Evolutionary conservation across 1,140 invertebrate species (phyloP).

Genomic region (Asobara japonica): DNA sequence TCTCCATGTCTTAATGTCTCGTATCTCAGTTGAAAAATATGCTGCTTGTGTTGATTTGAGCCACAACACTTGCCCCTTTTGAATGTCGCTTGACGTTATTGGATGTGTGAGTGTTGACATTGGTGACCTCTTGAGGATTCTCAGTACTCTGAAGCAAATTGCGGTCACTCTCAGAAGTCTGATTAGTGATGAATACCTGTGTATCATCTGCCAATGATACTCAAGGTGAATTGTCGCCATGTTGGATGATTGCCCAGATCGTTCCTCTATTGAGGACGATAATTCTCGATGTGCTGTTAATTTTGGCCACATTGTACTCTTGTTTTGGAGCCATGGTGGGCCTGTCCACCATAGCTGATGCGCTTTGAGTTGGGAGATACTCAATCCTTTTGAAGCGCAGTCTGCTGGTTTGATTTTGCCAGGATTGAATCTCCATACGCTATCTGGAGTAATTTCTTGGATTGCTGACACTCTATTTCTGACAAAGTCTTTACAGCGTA

Average conservation of each 20-base stretch:
- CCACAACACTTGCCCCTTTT: neutral
- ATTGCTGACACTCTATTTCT: conserved; percentile 35
- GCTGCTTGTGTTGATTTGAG: neutral
- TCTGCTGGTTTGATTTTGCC: too few relatives aligned
- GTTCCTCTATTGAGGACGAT: neutral
- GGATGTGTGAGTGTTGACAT: neutral
- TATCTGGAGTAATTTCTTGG: neutral
- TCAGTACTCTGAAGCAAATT: neutral
- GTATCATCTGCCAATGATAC: neutral
- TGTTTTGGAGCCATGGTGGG: too few relatives aligned
- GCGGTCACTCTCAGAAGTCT: neutral
- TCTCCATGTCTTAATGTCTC: neutral
- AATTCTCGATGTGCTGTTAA: conserved; percentile 10
- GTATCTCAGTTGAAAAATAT: neutral
- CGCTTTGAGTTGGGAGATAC: too few relatives aligned
- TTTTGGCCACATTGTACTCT: neutral
- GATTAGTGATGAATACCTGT: neutral
- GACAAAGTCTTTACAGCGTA: conserved; percentile 29
- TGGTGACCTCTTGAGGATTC: neutral
- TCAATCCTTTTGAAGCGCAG: too few relatives aligned
- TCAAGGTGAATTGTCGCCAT: neutral
- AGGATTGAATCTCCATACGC: conserved; percentile 24
- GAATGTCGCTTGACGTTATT: neutral
- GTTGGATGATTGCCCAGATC: neutral
- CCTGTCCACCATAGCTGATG: too few relatives aligned